These are phyloP conservation scores for Tauraco erythrolophus DNA, from an alignment of 2,113 vertebrate genomes.

Conservation along the genomic window DNA sequence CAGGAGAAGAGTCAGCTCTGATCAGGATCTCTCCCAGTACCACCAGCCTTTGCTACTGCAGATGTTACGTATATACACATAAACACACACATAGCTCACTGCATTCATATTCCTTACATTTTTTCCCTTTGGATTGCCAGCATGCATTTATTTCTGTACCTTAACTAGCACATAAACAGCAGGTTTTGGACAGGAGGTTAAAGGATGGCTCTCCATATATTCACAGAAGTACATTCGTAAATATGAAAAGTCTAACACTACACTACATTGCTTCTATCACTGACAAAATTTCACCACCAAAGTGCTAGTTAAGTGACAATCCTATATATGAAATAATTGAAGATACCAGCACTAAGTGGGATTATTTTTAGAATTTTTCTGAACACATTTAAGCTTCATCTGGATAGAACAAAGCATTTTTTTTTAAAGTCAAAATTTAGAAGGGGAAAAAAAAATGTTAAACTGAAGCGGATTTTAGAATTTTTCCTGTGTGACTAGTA, in stretches of 20 bases:
- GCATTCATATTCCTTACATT: neutral
- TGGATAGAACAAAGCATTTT: neutral
- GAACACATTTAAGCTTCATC: neutral
- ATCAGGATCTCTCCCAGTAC: neutral
- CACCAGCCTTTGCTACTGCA: slow-evolving; percentile 36
- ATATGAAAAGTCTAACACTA: neutral
- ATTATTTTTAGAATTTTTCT: neutral
- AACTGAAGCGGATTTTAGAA: neutral
- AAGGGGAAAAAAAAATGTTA: neutral
- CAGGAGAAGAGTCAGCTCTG: neutral
- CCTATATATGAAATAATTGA: neutral
- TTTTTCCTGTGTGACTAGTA: neutral
- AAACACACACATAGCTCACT: neutral
- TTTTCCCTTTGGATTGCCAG: neutral
- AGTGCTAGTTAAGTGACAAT: neutral
- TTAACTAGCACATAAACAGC: neutral
- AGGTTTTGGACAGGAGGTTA: neutral
- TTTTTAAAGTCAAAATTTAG: neutral
- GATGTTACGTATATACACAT: neutral
- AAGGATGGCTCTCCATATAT: neutral
- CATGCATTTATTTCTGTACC: neutral
- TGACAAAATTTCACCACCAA: neutral
- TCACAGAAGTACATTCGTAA: neutral
- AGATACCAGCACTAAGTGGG: neutral
- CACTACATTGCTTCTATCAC: neutral